These are phyloP conservation scores for Nycticorax nycticorax DNA, from an alignment of 2,113 vertebrate genomes.

Conservation along the genomic window DNA sequence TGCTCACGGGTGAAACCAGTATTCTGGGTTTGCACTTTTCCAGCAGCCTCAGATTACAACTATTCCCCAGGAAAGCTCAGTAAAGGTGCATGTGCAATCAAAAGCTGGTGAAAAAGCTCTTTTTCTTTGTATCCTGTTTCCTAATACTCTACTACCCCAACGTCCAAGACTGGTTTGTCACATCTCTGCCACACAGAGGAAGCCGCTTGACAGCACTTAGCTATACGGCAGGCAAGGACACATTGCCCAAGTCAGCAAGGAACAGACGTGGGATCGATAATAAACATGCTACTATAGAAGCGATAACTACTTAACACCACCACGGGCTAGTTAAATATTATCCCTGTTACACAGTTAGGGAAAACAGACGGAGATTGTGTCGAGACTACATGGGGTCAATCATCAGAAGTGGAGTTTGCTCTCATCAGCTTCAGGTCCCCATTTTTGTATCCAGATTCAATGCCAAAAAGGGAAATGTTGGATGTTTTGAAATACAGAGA, in stretches of 20 bases:
- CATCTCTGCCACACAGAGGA: neutral
- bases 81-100: accelerated
- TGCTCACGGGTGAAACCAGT: neutral
- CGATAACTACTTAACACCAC: neutral
- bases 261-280: neutral
- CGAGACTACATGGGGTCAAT: accelerated
- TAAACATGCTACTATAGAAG: neutral
- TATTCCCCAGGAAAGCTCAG: neutral
- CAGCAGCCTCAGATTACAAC: neutral
- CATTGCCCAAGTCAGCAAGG: neutral
- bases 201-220: neutral
- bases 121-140: neutral
- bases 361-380: neutral
- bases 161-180: neutral
- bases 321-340: neutral
- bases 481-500: neutral
- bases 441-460: neutral
- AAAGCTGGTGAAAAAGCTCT: neutral
- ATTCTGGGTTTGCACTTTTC: neutral
- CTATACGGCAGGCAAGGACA: neutral
- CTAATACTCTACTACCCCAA: neutral
- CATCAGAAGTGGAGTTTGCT: neutral
- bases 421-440: neutral
- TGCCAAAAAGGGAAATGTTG: neutral
- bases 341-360: neutral